Conservation (phyloP, 1,140 invertebrate genomes). For the Drosophila navojoa region DNA sequence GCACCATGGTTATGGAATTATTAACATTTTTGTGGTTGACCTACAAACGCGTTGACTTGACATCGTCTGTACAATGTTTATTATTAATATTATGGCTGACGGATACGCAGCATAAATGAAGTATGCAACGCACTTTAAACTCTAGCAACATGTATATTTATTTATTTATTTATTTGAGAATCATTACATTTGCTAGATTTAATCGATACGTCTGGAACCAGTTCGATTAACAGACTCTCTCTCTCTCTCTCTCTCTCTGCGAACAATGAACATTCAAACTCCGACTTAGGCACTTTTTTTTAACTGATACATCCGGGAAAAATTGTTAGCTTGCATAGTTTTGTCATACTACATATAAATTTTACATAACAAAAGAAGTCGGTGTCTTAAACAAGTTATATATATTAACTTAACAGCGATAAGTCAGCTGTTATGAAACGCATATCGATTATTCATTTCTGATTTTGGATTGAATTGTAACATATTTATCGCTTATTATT, state of each 20-base stretch:
- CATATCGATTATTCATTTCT: not conserved
- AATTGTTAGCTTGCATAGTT: not conserved
- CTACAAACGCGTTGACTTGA: conserved; percentile 18
- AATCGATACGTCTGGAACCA: not conserved
- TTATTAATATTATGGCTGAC: not conserved
- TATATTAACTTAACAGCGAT: too few relatives aligned
- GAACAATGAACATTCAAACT: not conserved
- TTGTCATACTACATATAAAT: not conserved
- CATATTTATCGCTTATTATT: too few relatives aligned
- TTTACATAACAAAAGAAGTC: too few relatives aligned
- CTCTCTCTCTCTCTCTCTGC: too few relatives aligned
- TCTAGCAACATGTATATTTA: not conserved
- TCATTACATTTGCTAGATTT: not conserved
- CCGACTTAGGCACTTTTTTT: not conserved
- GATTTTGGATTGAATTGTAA: too few relatives aligned
- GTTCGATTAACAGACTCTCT: conserved; percentile 1
- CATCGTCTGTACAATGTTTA: not conserved
- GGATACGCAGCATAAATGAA: not conserved
- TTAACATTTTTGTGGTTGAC: conserved; percentile 11
- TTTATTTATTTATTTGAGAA: not conserved
- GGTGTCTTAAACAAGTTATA: too few relatives aligned
- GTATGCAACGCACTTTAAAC: too few relatives aligned
- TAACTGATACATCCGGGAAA: not conserved
- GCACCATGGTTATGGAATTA: not conserved
- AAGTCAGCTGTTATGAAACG: too few relatives aligned